Percentiles rank a stretch among this genome's conserved stretches.
phyloP scores from a whole-genome alignment of 2,888 invertebrate genomes.

The Caenorhabditis sp. region DNA sequence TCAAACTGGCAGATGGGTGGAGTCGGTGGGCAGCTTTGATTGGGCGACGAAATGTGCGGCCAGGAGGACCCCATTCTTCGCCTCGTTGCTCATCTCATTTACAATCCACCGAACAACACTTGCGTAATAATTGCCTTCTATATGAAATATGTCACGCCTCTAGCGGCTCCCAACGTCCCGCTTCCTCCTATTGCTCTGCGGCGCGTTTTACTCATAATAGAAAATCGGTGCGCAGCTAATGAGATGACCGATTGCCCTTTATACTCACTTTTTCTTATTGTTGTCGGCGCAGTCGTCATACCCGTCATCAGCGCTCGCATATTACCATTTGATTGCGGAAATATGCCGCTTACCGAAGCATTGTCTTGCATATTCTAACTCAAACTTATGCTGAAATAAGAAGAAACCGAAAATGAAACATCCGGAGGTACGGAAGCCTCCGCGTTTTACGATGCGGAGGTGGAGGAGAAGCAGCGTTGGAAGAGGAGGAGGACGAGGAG shows the following conservation, averaged over 20 bases:
- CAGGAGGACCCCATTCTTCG: conserved; percentile 57
- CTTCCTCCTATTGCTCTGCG: conserved; percentile 10
- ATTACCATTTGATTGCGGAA: conserved; percentile 20
- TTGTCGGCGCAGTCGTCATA: conserved; percentile 29
- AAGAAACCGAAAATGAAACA: conserved; percentile 19
- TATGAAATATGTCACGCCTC: conserved; percentile 60
- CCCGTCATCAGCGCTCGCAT: conserved; percentile 20
- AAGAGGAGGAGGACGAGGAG: conserved; percentile 28
- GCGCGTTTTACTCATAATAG: conserved; percentile 32
- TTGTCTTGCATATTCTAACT: neutral
- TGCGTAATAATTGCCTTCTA: conserved; percentile 63
- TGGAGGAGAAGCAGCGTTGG: conserved; percentile 7
- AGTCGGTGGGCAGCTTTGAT: conserved; percentile 60
- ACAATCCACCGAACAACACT: conserved; percentile 61
- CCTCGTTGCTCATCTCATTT: conserved; percentile 62
- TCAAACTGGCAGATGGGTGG: conserved; percentile 61
- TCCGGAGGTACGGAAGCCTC: neutral
- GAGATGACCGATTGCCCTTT: conserved; percentile 49
- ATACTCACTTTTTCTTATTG: conserved; percentile 34
- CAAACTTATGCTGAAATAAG: neutral
- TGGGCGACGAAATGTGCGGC: conserved; percentile 62
- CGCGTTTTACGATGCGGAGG: conserved; percentile 42
- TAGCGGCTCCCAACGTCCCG: neutral
- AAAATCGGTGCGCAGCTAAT: conserved; percentile 41
- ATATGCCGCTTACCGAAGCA: conserved; percentile 56